Conservation (phyloP, 2,797 vertebrate species). For the Otolemur crassicaudatus region DNA sequence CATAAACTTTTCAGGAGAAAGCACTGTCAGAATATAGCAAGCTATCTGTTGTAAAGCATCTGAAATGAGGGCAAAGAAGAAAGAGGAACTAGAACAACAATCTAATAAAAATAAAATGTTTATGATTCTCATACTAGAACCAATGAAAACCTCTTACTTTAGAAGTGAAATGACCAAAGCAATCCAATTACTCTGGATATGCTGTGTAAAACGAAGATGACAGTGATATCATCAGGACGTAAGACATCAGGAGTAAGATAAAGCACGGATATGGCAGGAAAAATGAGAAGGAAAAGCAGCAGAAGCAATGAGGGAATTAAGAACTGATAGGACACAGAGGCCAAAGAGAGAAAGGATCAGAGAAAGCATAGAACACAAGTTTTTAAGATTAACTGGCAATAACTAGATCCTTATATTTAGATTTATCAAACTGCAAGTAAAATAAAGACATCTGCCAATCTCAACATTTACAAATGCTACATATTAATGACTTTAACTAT, state of each 20-base stretch:
- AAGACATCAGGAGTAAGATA: not conserved
- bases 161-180: not conserved
- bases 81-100: not conserved
- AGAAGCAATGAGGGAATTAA: not conserved
- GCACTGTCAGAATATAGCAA: not conserved
- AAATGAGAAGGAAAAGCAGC: not conserved
- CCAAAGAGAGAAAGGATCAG: not conserved
- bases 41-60: not conserved
- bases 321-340: not conserved
- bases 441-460: not conserved
- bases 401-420: not conserved
- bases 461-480: not conserved
- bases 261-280: not conserved
- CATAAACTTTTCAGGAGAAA: not conserved
- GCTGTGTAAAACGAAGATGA: not conserved
- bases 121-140: not conserved
- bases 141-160: not conserved
- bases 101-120: constrained; percentile 13
- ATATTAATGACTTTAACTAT: not conserved
- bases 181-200: not conserved
- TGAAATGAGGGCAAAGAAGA: not conserved
- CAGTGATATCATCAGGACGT: no score
- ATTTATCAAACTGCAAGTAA: not conserved
- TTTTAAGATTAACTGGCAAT: not conserved
- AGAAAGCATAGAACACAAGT: not conserved